phyloP scores from a whole-genome alignment of 2,888 invertebrate species.

The Scaptodrosophila latifasciaeformis region DNA sequence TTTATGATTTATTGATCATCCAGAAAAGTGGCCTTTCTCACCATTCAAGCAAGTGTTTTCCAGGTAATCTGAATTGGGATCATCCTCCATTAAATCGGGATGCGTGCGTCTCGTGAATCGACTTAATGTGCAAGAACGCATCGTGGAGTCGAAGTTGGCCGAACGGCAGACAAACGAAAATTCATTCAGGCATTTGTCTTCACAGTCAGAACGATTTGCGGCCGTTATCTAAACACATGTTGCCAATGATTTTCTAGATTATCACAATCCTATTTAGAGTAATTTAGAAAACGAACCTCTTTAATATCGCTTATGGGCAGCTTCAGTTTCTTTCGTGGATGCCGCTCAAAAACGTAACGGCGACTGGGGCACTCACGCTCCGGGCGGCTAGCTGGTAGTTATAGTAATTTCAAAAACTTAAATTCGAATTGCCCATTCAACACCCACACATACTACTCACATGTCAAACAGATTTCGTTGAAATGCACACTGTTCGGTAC shows the following conservation, averaged over 20 bases:
- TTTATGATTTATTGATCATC: not conserved
- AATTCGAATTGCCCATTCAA: slow-evolving; percentile 2
- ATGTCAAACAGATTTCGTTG: slow-evolving; percentile 90
- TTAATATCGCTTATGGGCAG: slow-evolving; percentile 87
- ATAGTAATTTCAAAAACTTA: not conserved
- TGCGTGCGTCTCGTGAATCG: slow-evolving; percentile 89
- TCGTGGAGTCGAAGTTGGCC: slow-evolving; percentile 86
- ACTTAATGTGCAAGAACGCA: slow-evolving; percentile 87
- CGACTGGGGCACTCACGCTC: slow-evolving; percentile 92
- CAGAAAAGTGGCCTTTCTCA: slow-evolving; percentile 70
- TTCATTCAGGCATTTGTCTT: slow-evolving; percentile 91
- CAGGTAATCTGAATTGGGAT: slow-evolving; percentile 90
- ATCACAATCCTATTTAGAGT: not conserved
- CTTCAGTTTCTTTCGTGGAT: slow-evolving; percentile 88
- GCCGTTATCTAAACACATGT: slow-evolving; percentile 77
- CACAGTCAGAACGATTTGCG: slow-evolving; percentile 90
- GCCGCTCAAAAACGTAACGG: slow-evolving; percentile 90
- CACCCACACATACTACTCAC: slow-evolving; percentile 77
- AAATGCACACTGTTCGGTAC: slow-evolving; percentile 93
- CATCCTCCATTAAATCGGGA: slow-evolving; percentile 88
- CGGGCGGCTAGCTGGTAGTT: slow-evolving; percentile 83
- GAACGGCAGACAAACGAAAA: slow-evolving; percentile 92
- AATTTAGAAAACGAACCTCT: slow-evolving; percentile 77
- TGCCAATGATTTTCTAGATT: not conserved
- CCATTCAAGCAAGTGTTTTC: slow-evolving; percentile 94